Evolutionary conservation across 2,888 invertebrate species (phyloP).

Genomic region (Ashinkailepas kermadecensis): DNA sequence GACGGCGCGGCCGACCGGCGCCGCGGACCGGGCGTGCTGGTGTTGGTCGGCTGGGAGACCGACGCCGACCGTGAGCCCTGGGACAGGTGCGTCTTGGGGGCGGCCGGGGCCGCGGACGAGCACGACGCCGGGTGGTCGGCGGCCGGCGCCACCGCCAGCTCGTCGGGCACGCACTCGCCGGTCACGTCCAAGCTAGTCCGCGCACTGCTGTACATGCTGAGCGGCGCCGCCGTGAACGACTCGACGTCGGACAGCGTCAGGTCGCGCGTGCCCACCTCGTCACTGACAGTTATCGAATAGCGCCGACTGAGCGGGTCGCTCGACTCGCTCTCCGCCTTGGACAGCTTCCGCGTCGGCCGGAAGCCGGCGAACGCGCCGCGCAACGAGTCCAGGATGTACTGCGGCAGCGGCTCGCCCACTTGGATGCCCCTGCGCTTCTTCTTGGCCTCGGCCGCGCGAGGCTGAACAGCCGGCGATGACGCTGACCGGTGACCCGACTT

Average conservation of each 20-base stretch:
- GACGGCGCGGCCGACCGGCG: not conserved
- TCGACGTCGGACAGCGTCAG: conserved; percentile 31
- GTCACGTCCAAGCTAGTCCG: conserved; percentile 32
- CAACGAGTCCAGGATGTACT: conserved; percentile 30
- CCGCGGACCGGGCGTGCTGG: not conserved
- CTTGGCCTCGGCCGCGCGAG: conserved; percentile 23
- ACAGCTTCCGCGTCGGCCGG: conserved; percentile 32
- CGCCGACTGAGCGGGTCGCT: conserved; percentile 36
- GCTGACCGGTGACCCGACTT: not conserved
- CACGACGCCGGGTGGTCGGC: conserved; percentile 28
- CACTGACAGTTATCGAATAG: conserved; percentile 37
- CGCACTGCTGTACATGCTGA: conserved; percentile 30
- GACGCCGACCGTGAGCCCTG: conserved; percentile 22
- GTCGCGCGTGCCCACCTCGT: conserved; percentile 31
- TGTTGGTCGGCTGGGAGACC: not conserved
- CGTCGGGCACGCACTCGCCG: conserved; percentile 30
- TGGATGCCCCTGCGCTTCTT: conserved; percentile 33
- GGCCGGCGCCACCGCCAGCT: conserved; percentile 31
- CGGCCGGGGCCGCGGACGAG: too few species aligned
- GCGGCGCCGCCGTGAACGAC: conserved; percentile 26
- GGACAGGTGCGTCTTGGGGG: conserved; percentile 16
- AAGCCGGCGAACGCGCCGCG: conserved; percentile 22
- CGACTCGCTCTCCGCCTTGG: conserved; percentile 35
- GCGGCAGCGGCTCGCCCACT: conserved; percentile 34
- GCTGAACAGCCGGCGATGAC: not conserved